A percentile compares a stretch with the other conserved stretches of the same genome.
phyloP scores from a whole-genome alignment of 2,888 invertebrate species.

The Syrphus vitripennis region DNA sequence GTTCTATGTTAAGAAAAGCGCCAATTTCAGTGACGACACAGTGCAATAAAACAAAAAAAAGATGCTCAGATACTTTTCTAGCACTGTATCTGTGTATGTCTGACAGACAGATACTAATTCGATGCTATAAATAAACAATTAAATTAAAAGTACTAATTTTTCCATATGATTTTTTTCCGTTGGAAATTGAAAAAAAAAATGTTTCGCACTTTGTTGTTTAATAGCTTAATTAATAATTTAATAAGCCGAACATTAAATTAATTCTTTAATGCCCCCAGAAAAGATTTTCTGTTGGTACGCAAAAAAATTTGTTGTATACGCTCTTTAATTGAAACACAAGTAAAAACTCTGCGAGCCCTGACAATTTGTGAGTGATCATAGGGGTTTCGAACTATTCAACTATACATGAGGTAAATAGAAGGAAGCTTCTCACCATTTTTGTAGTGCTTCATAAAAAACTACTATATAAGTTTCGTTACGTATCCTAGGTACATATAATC shows the following conservation, averaged over 20 bases:
- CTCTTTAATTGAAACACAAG: background rate
- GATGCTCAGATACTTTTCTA: background rate
- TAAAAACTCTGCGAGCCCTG: constrained; percentile 14
- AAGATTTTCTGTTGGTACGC: background rate
- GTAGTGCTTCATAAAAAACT: background rate
- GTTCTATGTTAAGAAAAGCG: background rate
- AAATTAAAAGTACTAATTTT: constrained; percentile 24
- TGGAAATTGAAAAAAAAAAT: background rate
- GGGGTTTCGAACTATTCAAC: constrained; percentile 19
- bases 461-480: background rate
- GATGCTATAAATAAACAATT: constrained; percentile 58
- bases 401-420: background rate
- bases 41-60: background rate
- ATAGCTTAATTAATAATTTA: background rate
- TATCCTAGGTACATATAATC: background rate
- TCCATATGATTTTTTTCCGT: background rate
- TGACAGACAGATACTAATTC: constrained; percentile 41
- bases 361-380: constrained; percentile 9
- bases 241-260: background rate
- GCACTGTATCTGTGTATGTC: constrained; percentile 3
- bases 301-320: background rate
- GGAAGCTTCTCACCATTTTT: constrained; percentile 29
- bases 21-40: constrained; percentile 16
- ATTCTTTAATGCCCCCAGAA: background rate
- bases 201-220: background rate